A percentile compares a stretch with the other conserved stretches of the same genome.
phyloP scores from a whole-genome alignment of 2,888 invertebrate genomes.

The Arge pagana region DNA sequence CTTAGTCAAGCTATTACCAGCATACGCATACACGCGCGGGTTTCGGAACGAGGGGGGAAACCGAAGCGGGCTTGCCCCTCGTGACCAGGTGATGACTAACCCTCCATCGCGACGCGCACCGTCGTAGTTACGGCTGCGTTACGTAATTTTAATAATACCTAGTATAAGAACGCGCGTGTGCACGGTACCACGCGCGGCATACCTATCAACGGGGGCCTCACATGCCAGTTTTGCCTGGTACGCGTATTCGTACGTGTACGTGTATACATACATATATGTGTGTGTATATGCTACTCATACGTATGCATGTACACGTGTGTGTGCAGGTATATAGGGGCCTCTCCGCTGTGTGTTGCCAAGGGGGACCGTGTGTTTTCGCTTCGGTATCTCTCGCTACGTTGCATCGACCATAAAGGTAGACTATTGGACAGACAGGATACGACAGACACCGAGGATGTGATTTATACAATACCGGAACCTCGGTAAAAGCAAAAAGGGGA shows the following conservation, averaged over 20 bases:
- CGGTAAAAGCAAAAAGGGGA: constrained; percentile 33
- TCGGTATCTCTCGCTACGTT: no score
- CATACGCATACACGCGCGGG: no score
- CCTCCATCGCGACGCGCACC: constrained; percentile 39
- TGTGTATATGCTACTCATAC: not conserved
- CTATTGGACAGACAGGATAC: constrained; percentile 19
- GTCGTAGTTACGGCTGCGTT: no score
- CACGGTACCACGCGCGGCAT: not conserved
- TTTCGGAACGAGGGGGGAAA: no score
- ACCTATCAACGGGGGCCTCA: not conserved
- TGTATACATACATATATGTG: not conserved
- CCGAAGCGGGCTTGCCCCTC: no score
- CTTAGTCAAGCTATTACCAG: not conserved
- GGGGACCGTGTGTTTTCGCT: no score
- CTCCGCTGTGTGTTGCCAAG: no score
- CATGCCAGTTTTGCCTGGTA: no score
- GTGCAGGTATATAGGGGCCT: not conserved
- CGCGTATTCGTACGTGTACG: no score
- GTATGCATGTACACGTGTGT: not conserved
- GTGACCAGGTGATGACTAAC: constrained; percentile 55
- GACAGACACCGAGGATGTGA: constrained; percentile 45
- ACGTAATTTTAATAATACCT: constrained; percentile 18
- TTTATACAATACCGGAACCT: constrained; percentile 53
- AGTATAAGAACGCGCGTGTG: not conserved
- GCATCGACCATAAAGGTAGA: no score